Conservation (phyloP, 1,140 invertebrate genomes). For the Neodiprion pinetum region DNA sequence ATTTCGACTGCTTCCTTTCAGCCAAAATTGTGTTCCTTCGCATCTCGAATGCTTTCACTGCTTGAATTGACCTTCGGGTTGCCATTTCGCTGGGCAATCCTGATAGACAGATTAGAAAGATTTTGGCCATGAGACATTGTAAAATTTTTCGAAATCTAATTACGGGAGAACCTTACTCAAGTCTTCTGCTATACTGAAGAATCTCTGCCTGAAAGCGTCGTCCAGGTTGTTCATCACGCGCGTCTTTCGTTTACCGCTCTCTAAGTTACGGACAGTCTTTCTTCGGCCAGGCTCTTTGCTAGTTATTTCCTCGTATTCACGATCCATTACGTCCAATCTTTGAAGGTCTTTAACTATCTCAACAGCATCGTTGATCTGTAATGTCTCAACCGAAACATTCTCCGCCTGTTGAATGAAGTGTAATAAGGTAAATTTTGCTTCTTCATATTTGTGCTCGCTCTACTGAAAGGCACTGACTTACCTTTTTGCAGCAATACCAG, state of each 20-base stretch:
- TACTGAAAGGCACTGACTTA: conserved; percentile 32
- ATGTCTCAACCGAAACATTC: conserved; percentile 61
- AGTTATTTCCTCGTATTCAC: too few species aligned
- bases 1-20: conserved; percentile 77
- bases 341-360: conserved; percentile 70
- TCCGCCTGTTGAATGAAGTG: conserved; percentile 41
- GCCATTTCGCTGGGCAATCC: conserved; percentile 79
- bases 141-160: neutral
- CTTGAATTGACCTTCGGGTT: conserved; percentile 69
- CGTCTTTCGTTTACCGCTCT: conserved; percentile 80
- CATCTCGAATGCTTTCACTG: conserved; percentile 79
- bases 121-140: conserved; percentile 30
- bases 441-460: too few species aligned
- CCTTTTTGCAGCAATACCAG: conserved; percentile 43
- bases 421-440: too few species aligned
- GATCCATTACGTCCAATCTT: conserved; percentile 42
- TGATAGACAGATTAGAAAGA: conserved; percentile 69
- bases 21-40: conserved; percentile 81
- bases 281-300: conserved; percentile 62
- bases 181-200: conserved; percentile 76
- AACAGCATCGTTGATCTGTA: conserved; percentile 65
- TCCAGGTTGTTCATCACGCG: conserved; percentile 85
- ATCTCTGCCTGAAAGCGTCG: conserved; percentile 87
- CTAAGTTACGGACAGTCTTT: conserved; percentile 85
- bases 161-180: conserved; percentile 64